These are phyloP conservation scores for Halcyon badia DNA, from an alignment of 2,797 vertebrate genomes.

Conservation along the genomic window DNA sequence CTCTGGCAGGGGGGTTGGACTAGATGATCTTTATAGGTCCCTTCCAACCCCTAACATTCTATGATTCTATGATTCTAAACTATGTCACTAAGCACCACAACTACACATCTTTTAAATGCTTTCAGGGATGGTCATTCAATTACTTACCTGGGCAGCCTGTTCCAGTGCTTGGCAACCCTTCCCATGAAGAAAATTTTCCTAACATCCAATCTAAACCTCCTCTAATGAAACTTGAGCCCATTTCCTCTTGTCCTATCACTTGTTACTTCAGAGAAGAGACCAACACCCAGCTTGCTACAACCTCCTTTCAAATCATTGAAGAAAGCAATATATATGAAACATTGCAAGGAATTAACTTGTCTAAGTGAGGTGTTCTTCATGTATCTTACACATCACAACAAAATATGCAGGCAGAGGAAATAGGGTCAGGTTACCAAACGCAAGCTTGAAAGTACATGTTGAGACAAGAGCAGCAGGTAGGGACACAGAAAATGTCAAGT, in stretches of 20 bases:
- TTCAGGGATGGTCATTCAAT: neutral
- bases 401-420: neutral
- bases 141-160: too few relatives aligned
- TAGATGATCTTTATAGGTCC: too few relatives aligned
- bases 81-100: neutral
- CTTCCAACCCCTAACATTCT: too few relatives aligned
- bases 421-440: neutral
- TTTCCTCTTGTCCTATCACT: neutral
- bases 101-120: neutral
- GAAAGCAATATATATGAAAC: neutral
- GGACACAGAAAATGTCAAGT: neutral
- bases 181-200: neutral
- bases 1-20: too few relatives aligned
- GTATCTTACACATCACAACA: neutral
- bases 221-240: neutral
- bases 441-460: neutral
- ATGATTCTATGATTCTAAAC: neutral
- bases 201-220: neutral
- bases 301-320: neutral
- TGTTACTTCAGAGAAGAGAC: neutral
- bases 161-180: neutral
- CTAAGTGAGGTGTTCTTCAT: neutral
- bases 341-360: neutral
- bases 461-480: neutral
- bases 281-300: neutral